Conservation (phyloP, 2,888 invertebrate species). For the Lamellibrachia columna region DNA sequence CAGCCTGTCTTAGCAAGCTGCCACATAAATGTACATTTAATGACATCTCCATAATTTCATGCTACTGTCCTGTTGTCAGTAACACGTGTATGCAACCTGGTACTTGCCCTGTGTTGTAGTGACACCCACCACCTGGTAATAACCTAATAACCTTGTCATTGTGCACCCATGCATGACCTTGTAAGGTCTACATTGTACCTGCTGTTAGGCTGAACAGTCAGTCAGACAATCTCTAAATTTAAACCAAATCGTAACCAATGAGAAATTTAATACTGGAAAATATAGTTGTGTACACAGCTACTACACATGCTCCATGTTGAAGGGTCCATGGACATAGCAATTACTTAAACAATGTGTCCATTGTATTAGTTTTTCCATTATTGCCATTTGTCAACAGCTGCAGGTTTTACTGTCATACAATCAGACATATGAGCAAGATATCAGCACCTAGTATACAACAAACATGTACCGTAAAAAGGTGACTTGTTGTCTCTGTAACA, state of each 20-base stretch:
- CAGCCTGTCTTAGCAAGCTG: slow-evolving; percentile 11
- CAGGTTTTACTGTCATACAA: neutral
- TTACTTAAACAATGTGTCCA: neutral
- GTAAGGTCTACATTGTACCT: neutral
- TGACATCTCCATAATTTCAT: neutral
- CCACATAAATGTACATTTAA: neutral
- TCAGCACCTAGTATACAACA: too few species aligned
- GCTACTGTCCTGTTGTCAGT: neutral
- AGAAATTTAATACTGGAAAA: neutral
- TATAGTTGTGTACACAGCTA: neutral
- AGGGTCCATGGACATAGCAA: neutral
- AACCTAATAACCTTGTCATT: slow-evolving; percentile 12
- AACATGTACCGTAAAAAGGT: neutral
- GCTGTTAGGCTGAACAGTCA: neutral
- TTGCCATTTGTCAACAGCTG: neutral
- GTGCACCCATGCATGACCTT: neutral
- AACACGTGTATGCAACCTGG: neutral
- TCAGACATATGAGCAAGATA: too few species aligned
- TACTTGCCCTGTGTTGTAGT: neutral
- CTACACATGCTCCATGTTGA: neutral
- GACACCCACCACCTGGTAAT: neutral
- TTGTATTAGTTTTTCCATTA: neutral
- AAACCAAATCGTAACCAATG: neutral
- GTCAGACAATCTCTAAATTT: neutral
- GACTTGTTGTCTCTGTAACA: neutral